Conservation (phyloP, 2,888 invertebrate species). For the Hyles lineata region DNA sequence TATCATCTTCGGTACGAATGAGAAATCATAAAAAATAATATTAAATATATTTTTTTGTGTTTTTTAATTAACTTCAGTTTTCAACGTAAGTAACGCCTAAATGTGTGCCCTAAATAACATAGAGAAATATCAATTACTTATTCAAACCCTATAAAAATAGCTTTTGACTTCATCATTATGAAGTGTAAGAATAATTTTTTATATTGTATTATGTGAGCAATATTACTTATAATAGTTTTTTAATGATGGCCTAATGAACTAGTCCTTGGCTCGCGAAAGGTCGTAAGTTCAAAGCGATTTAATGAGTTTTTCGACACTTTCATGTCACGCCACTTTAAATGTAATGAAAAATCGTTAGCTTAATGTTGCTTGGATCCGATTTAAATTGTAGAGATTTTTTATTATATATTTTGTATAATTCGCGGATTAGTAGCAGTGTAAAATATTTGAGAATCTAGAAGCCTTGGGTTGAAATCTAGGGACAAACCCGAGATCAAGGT, state of each 20-base stretch:
- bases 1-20: too few species aligned
- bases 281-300: constrained; percentile 11
- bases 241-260: constrained; percentile 22
- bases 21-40: too few species aligned
- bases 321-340: constrained; percentile 8
- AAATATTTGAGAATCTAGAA: too few species aligned
- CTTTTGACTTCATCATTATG: not conserved
- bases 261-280: constrained; percentile 17
- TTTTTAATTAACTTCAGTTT: too few species aligned
- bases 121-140: constrained; percentile 29
- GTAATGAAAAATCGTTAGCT: constrained; percentile 7
- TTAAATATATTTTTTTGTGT: too few species aligned
- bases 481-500: not conserved
- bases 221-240: not conserved
- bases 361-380: not conserved
- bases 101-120: too few species aligned
- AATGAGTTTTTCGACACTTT: constrained; percentile 19
- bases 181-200: not conserved
- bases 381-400: not conserved
- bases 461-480: not conserved
- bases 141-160: not conserved
- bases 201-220: not conserved
- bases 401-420: not conserved
- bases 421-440: too few species aligned
- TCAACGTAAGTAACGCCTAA: too few species aligned